These are phyloP conservation scores for Bettongia penicillata DNA, from an alignment of 2,113 vertebrate species.

Conservation along the genomic window DNA sequence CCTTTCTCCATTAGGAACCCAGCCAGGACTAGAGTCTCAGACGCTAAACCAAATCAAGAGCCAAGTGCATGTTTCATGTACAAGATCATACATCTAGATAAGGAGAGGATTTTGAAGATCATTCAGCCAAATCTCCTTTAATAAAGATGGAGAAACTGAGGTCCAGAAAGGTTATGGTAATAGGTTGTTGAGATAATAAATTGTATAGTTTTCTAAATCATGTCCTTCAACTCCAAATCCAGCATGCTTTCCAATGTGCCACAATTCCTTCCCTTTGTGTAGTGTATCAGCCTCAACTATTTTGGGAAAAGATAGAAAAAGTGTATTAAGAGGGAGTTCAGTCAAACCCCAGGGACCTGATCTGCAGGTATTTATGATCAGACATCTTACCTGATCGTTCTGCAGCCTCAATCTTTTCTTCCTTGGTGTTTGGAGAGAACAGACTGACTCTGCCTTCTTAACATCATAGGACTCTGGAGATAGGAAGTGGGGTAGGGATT, in stretches of 20 bases:
- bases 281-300: not conserved
- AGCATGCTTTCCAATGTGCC: not conserved
- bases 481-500: not conserved
- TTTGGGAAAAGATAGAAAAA: not conserved
- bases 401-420: not conserved
- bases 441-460: not conserved
- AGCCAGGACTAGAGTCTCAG: not conserved
- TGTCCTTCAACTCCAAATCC: not conserved
- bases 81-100: not conserved
- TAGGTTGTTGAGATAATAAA: not conserved
- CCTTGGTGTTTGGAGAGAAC: not conserved
- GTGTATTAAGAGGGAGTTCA: not conserved
- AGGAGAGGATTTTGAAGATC: too few relatives aligned
- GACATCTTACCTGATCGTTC: not conserved
- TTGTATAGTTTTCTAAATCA: not conserved
- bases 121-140: too few relatives aligned
- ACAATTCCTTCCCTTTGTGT: not conserved
- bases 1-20: not conserved
- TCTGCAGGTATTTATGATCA: not conserved
- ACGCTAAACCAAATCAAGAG: not conserved
- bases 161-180: not conserved
- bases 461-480: not conserved
- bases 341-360: not conserved
- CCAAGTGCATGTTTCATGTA: not conserved
- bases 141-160: too few relatives aligned